Percentiles rank a stretch among this genome's conserved stretches.
These are phyloP conservation scores for Acanthococcus lagerstroemiae DNA, from an alignment of 2,888 invertebrate genomes.

Conservation along the genomic window DNA sequence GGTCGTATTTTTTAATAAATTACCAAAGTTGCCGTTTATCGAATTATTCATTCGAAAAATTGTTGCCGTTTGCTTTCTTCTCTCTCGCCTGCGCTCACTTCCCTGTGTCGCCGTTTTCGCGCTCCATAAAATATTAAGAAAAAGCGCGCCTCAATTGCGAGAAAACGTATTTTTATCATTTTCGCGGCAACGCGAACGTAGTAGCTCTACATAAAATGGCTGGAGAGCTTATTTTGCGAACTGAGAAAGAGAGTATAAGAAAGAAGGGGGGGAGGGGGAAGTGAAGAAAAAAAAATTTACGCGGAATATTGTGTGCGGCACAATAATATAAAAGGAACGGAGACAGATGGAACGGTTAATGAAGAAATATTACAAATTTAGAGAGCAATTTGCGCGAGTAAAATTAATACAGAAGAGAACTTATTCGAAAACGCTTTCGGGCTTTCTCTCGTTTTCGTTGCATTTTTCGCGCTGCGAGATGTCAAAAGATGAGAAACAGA, in stretches of 20 bases:
- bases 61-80: conserved; percentile 11
- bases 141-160: conserved; percentile 4
- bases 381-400: background rate
- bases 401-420: background rate
- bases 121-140: background rate
- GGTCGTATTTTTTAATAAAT: conserved; percentile 16
- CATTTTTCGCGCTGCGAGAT: too few species aligned
- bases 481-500: too few species aligned
- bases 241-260: background rate
- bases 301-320: background rate
- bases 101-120: background rate
- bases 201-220: too few species aligned
- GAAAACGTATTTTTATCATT: conserved; percentile 18
- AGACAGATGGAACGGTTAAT: background rate
- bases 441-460: background rate
- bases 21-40: conserved; percentile 3
- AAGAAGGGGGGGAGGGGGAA: background rate
- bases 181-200: background rate
- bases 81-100: background rate
- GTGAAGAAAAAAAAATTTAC: background rate
- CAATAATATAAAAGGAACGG: background rate
- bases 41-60: conserved; percentile 20
- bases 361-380: background rate
- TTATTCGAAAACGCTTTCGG: background rate
- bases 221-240: background rate